A percentile compares a stretch with the other conserved stretches of the same genome.
These are phyloP conservation scores for Gerris lacustris DNA, from an alignment of 2,888 invertebrate species.

Conservation along the genomic window DNA sequence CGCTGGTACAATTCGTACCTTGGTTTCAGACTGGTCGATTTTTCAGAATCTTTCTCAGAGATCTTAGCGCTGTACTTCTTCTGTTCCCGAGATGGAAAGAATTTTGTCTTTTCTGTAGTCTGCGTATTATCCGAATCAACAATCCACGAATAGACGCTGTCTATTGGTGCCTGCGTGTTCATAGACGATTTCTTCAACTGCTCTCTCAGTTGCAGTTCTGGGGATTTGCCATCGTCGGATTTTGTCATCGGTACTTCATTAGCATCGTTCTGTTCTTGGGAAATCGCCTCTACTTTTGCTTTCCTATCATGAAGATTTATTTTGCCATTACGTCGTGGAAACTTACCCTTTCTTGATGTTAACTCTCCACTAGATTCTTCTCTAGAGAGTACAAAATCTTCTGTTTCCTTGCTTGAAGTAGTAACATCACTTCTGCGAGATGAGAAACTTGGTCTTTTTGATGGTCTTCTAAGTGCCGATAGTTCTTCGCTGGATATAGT, in stretches of 20 bases:
- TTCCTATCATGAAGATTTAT: too few relatives aligned
- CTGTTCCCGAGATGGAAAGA: not conserved
- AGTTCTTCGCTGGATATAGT: not conserved
- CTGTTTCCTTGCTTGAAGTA: not conserved
- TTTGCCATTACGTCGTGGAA: too few relatives aligned
- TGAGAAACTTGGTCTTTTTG: not conserved
- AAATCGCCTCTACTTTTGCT: not conserved
- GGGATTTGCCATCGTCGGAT: not conserved
- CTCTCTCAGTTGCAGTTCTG: not conserved
- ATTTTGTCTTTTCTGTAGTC: conserved; percentile 3
- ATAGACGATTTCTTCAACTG: not conserved
- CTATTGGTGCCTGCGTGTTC: not conserved
- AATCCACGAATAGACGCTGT: conserved; percentile 1
- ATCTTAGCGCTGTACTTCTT: not conserved
- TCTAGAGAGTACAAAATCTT: not conserved
- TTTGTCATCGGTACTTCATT: not conserved
- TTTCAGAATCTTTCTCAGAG: not conserved
- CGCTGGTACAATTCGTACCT: conserved; percentile 27
- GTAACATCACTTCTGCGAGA: not conserved
- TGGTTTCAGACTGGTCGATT: conserved; percentile 22
- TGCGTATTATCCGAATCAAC: not conserved
- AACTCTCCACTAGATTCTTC: not conserved
- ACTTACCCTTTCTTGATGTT: not conserved
- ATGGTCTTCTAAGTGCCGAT: not conserved
- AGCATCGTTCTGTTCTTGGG: not conserved